These are phyloP conservation scores for Mormyrops boulengeri DNA, from an alignment of 2,797 vertebrate genomes.

Conservation along the genomic window DNA sequence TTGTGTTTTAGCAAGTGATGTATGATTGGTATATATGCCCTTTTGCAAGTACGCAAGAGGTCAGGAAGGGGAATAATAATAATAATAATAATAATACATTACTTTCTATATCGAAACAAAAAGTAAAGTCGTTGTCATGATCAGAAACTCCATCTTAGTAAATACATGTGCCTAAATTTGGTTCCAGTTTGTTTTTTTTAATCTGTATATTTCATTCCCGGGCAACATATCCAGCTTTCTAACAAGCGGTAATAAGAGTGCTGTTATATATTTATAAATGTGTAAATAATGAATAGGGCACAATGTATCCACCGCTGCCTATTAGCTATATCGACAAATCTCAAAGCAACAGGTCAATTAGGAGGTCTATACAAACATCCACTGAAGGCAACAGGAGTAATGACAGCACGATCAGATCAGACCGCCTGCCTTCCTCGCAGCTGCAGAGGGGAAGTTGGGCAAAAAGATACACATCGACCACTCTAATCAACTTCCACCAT, in stretches of 20 bases:
- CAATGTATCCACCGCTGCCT: neutral
- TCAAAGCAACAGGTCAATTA: neutral
- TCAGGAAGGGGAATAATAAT: neutral
- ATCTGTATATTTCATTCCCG: neutral
- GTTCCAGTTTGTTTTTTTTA: neutral
- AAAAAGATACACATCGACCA: neutral
- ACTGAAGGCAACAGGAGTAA: neutral
- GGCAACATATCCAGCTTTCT: neutral
- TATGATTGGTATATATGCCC: neutral
- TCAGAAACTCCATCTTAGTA: neutral
- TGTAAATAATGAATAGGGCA: neutral
- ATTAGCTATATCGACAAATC: neutral
- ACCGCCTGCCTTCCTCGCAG: neutral
- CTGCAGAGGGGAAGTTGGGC: neutral
- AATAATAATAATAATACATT: neutral
- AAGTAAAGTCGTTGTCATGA: neutral
- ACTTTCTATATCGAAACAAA: neutral
- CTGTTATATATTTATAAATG: neutral
- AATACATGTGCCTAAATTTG: neutral
- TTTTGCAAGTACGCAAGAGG: neutral
- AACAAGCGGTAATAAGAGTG: neutral
- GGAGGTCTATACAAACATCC: neutral
- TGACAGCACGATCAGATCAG: neutral
- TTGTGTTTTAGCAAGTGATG: conserved; percentile 8
- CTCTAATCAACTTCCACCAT: neutral